Percentiles rank a stretch among this genome's conserved stretches.
Evolutionary conservation across 2,797 vertebrate species (phyloP).

Genomic region (Hemitrygon akajei): DNA sequence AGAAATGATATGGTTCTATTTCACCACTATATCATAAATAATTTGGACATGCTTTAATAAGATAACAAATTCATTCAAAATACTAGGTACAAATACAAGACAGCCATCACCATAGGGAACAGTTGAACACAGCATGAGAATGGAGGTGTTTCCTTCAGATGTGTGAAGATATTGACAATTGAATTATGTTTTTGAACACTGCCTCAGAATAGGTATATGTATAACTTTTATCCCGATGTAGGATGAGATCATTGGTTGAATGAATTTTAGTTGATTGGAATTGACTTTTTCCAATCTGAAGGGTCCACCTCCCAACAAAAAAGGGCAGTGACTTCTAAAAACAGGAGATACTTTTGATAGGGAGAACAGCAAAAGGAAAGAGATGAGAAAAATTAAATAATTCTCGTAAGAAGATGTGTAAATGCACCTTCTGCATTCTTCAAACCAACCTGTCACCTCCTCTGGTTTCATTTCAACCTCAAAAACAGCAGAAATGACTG

Average conservation of each 20-base stretch:
- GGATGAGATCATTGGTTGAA: background rate
- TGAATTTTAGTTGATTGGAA: background rate
- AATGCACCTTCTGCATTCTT: conserved; percentile 47
- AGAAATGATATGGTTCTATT: background rate
- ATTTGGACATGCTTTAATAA: background rate
- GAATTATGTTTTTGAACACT: background rate
- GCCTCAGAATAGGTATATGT: background rate
- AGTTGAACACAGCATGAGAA: background rate
- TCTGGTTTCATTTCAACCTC: conserved; percentile 85
- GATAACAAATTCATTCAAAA: conserved; percentile 6
- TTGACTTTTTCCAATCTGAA: background rate
- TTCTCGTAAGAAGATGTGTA: conserved; percentile 50
- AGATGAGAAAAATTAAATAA: conserved; percentile 41
- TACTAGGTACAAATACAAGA: background rate
- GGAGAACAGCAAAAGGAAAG: conserved; percentile 52
- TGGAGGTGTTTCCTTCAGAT: conserved; percentile 25
- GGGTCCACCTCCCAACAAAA: conserved; percentile 41
- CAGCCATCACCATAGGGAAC: background rate
- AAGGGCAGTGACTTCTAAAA: conserved; percentile 55
- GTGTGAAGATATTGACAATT: background rate
- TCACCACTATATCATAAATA: background rate
- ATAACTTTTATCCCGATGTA: background rate
- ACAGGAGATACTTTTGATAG: conserved; percentile 91
- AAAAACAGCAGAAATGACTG: conserved; percentile 83
- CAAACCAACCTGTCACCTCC: conserved; percentile 99